phyloP scores from a whole-genome alignment of 1,140 invertebrate species.

The Subanguina moxae region DNA sequence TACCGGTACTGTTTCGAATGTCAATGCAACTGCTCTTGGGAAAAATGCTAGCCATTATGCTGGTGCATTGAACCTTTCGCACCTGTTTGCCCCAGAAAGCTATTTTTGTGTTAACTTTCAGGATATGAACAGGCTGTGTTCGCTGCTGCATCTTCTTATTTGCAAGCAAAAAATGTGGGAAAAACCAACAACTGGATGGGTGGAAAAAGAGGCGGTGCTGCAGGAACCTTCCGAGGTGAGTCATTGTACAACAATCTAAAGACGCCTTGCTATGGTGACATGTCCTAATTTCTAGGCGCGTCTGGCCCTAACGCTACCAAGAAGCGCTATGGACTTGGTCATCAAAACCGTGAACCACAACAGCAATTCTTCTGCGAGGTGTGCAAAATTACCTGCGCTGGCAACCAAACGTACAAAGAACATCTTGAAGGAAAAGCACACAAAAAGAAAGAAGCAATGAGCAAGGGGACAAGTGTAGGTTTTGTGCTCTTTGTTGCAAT shows the following conservation, averaged over 20 bases:
- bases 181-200: conserved; percentile 14
- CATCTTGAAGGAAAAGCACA: conserved; percentile 96
- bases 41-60: not conserved
- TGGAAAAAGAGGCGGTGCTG: not conserved
- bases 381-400: conserved; percentile 64
- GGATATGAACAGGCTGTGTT: conserved; percentile 41
- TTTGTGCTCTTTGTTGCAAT: not conserved
- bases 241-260: too few species aligned
- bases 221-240: not conserved
- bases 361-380: conserved; percentile 34
- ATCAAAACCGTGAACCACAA: conserved; percentile 28
- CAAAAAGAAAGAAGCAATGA: conserved; percentile 90
- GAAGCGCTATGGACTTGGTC: conserved; percentile 24
- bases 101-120: conserved; percentile 16
- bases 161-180: conserved; percentile 23
- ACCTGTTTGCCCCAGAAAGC: not conserved
- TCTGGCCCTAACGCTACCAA: conserved; percentile 2
- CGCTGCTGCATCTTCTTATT: conserved; percentile 34
- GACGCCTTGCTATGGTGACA: too few species aligned
- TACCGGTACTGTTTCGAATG: conserved; percentile 4
- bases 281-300: too few species aligned
- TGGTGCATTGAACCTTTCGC: not conserved
- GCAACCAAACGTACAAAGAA: conserved; percentile 87
- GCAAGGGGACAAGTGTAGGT: conserved; percentile 66
- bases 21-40: not conserved